Evolutionary conservation across 1,140 invertebrate genomes (phyloP).

Genomic region (Chymomyza costata): DNA sequence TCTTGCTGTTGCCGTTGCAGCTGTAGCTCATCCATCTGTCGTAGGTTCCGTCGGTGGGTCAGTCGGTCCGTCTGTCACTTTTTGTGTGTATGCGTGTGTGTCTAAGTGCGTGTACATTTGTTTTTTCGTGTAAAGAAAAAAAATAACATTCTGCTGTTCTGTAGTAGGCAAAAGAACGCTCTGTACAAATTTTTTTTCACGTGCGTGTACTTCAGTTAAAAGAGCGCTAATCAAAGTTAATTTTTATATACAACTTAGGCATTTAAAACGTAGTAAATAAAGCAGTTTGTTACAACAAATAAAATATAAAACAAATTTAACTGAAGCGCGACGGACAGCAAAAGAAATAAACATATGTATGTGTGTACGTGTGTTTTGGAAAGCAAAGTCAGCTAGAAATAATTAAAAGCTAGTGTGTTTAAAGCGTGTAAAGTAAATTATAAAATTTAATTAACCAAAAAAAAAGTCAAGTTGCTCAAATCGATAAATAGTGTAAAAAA

Average conservation of each 20-base stretch:
- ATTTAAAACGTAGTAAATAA: not conserved
- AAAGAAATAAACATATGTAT: no score
- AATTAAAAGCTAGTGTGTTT: no score
- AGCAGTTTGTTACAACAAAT: conserved; percentile 18
- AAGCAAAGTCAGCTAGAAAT: no score
- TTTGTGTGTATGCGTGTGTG: conserved; percentile 4
- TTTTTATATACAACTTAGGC: conserved; percentile 16
- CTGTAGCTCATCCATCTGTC: conserved; percentile 21
- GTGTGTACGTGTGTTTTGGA: no score
- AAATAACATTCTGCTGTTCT: no score
- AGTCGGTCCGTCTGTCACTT: conserved; percentile 7
- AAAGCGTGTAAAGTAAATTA: no score
- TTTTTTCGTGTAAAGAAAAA: no score
- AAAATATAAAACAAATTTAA: conserved; percentile 32
- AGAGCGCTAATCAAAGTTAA: conserved; percentile 24
- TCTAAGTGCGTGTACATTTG: conserved; percentile 6
- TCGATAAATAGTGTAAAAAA: no score
- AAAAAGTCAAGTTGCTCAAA: no score
- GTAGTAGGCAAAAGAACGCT: conserved; percentile 6
- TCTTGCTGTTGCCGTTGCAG: conserved; percentile 11
- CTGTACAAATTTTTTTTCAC: conserved; percentile 8
- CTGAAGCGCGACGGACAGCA: conserved; percentile 40
- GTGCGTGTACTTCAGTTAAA: conserved; percentile 19
- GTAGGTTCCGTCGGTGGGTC: no score
- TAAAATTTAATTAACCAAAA: no score